Conservation (phyloP, 2,888 invertebrate species). For the Pseudococcus jackbeardsleyi region DNA sequence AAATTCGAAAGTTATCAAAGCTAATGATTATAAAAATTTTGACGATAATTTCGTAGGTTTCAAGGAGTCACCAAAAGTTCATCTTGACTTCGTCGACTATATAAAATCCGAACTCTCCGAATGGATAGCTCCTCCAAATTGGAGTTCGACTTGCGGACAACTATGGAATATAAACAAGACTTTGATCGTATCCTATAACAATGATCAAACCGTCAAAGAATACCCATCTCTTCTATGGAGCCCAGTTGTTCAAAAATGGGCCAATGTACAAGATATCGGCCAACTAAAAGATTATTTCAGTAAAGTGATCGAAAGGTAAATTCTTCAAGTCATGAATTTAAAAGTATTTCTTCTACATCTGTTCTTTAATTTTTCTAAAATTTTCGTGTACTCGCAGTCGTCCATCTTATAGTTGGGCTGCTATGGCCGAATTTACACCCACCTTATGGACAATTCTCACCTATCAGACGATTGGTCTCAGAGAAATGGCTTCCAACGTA, state of each 20-base stretch:
- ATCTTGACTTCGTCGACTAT: slow-evolving; percentile 70
- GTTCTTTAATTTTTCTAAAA: no score
- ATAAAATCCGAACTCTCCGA: slow-evolving; percentile 70
- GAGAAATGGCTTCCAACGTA: slow-evolving; percentile 71
- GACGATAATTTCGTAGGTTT: neutral
- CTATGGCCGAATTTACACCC: slow-evolving; percentile 83
- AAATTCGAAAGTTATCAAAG: no score
- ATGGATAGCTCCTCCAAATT: slow-evolving; percentile 70
- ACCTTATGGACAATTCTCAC: slow-evolving; percentile 74
- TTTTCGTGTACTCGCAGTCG: slow-evolving; percentile 53
- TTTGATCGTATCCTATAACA: slow-evolving; percentile 74
- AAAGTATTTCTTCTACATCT: no score
- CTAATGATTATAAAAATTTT: no score
- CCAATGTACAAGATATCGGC: slow-evolving; percentile 73
- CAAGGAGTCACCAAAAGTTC: slow-evolving; percentile 67
- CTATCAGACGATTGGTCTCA: slow-evolving; percentile 71
- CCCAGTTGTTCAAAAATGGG: slow-evolving; percentile 78
- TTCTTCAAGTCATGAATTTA: neutral
- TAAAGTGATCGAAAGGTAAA: slow-evolving; percentile 67
- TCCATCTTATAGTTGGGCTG: slow-evolving; percentile 52
- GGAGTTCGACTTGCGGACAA: slow-evolving; percentile 71
- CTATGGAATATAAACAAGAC: slow-evolving; percentile 73
- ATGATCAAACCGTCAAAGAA: slow-evolving; percentile 69
- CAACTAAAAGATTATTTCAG: slow-evolving; percentile 70
- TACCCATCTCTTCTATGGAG: slow-evolving; percentile 71